Conservation (phyloP, 1,140 invertebrate species). For the Macrocentrus cingulum region DNA sequence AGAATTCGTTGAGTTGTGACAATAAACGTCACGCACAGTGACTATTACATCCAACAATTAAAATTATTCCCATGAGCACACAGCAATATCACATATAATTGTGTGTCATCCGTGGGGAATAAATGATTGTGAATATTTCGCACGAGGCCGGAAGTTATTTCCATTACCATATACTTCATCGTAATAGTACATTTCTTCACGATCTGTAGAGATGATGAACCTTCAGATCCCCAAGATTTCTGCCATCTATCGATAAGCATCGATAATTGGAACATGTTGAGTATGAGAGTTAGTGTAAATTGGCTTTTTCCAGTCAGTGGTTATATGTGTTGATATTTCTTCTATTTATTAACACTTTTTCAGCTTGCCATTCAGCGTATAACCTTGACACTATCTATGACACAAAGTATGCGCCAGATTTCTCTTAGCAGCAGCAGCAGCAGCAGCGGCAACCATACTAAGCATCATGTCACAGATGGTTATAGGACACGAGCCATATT, state of each 20-base stretch:
- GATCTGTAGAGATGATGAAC: neutral
- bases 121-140: conserved; percentile 13
- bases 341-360: conserved; percentile 7
- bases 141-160: conserved; percentile 22
- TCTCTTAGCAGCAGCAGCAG: too few relatives aligned
- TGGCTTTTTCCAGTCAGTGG: conserved; percentile 50
- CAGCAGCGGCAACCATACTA: too few relatives aligned
- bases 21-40: neutral
- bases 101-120: neutral
- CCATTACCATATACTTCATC: conserved; percentile 11
- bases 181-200: neutral
- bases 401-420: conserved; percentile 5
- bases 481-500: neutral
- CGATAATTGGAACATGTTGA: conserved; percentile 27
- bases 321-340: conserved; percentile 43
- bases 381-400: neutral
- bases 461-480: neutral
- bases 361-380: conserved; percentile 2
- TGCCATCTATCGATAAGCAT: neutral
- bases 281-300: conserved; percentile 46
- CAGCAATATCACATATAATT: conserved; percentile 32
- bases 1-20: neutral
- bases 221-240: conserved; percentile 3
- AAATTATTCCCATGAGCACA: conserved; percentile 16
- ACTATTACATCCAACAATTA: conserved; percentile 14